Base-by-base conservation (phyloP, 2,888 invertebrate genomes). In the Deilephila elpenor region DNA sequence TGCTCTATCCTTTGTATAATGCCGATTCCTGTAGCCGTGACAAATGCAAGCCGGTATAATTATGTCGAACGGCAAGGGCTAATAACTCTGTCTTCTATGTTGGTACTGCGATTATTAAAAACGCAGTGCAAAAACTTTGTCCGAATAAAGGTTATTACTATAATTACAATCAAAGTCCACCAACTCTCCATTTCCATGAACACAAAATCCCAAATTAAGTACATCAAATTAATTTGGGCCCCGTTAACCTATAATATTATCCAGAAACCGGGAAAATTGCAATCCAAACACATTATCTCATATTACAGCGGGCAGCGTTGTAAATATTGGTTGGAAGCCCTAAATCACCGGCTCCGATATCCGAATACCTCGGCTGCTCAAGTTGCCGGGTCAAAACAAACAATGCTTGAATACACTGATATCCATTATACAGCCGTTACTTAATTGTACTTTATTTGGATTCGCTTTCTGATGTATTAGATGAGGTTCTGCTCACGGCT, bases 241-340 rank as follows among this genome's bases (percentile, higher is more conserved):
- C 72, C 56, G 20, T 62, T 53, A 32, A 53, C 53, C 34, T 70
- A 34, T 76, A 77, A 77, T 76, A 77, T 80, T 79, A 82, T 79
- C 73, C 75, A 37, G 79, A 80, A 76, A 80, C 81, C 79, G 74
- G 76, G 74, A 83, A 84, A 86, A 88, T 87, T 83, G 83, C 84
- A 86, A 85, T 80, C 83, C 89, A 89, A 89, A 89, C 85, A 89
- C 87, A 89, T 89, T 88, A 88, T 86, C 89, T 88, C 83, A 85
- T 86, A 87, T 89, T 90, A 86, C 86, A 78, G 75, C 74, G 75
- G 74, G 83, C 74, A 78, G 78, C 82, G 80, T 80, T 78, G 86
- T 84, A 89, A 90, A 89, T 85, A 90, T 87, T 86, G 83, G 81
- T 79, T 78, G 78, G 86, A 89, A 88, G 84, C 87, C 88, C 84